Evolutionary conservation across 2,888 invertebrate species (phyloP), one percentile per base, ranked within the genome.

Genomic region (Sinodicranocentrus sp.): DNA sequence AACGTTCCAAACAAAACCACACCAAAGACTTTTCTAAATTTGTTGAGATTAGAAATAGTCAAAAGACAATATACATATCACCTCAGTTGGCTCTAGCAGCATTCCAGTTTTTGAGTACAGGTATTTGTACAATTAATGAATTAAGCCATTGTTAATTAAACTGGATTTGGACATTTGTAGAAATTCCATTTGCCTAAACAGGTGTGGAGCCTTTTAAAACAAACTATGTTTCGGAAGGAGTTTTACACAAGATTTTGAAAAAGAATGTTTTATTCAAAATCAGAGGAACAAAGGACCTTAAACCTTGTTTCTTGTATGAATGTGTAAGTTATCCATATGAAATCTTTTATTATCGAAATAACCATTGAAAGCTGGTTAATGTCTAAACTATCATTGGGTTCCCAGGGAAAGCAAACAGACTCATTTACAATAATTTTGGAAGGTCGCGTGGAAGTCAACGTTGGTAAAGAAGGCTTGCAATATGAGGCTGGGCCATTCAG

Each of bases 401-500:
- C 21, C 1, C 33, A 91, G 89, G 92, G 92, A 8, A 92, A 92
- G 87, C 91, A 92, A 1, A 91, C 95, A 80, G 98, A 99, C 91
- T 98, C 95, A 91, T 99, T 99, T 91, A 95, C 97, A 84, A 92
- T 99, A 89, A 95, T 99, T 88, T 92, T 99, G 88, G 98, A 98
- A 90, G 98, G 98, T 0, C 94, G 97, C 21, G 98, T 97, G 52
- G 96, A 98, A 91, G 98, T 99, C 75, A 96, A 95, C 0, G 96
- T 98, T 82, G 98, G 99, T 0, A 93, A 94, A 84, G 98, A 98
- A 91, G 95, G 95, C 90, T 93, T 99, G 89, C 93, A 95, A 80
- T 99, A 98, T 91, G 98, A 98, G 90, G 96, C 96, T 79, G 98
- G 99, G 0, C 97, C 99, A 23, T 99, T 99, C 92, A 96, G 97